A percentile compares a stretch with the other conserved stretches of the same genome.
Evolutionary conservation across 2,888 invertebrate genomes (phyloP).

Genomic region (Dryomyza anilis): DNA sequence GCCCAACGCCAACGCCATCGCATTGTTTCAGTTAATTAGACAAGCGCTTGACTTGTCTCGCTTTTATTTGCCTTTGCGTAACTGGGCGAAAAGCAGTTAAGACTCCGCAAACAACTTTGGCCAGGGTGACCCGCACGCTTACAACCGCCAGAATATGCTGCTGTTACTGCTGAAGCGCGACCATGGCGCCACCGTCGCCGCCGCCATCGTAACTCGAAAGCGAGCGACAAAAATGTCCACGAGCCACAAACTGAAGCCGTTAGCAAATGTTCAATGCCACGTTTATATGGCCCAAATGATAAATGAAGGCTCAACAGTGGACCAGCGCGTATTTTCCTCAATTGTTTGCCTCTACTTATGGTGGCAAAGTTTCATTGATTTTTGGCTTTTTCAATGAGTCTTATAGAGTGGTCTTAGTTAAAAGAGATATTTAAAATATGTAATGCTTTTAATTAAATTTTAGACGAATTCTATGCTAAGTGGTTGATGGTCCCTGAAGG

Average conservation of each 20-base stretch:
- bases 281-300: conserved; percentile 32
- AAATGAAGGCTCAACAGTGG: conserved; percentile 9
- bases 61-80: conserved; percentile 14
- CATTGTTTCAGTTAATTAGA: conserved; percentile 29
- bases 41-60: conserved; percentile 22
- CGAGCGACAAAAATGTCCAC: conserved; percentile 15
- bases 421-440: too few species aligned
- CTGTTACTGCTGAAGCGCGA: background rate
- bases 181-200: background rate
- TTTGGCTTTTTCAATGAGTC: background rate
- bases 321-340: background rate
- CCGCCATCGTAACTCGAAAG: background rate
- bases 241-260: conserved; percentile 24
- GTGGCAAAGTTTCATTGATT: conserved; percentile 7
- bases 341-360: background rate
- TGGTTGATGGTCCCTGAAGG: too few species aligned
- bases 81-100: conserved; percentile 15
- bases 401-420: too few species aligned
- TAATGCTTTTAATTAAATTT: too few species aligned
- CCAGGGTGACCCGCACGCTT: background rate
- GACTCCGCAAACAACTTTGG: too few species aligned
- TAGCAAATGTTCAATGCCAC: conserved; percentile 25
- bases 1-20: background rate
- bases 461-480: too few species aligned
- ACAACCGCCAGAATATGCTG: conserved; percentile 11